A percentile compares a stretch with the other conserved stretches of the same genome.
Conservation (phyloP, 2,797 vertebrate genomes). For the Gambelia wislizenii region DNA sequence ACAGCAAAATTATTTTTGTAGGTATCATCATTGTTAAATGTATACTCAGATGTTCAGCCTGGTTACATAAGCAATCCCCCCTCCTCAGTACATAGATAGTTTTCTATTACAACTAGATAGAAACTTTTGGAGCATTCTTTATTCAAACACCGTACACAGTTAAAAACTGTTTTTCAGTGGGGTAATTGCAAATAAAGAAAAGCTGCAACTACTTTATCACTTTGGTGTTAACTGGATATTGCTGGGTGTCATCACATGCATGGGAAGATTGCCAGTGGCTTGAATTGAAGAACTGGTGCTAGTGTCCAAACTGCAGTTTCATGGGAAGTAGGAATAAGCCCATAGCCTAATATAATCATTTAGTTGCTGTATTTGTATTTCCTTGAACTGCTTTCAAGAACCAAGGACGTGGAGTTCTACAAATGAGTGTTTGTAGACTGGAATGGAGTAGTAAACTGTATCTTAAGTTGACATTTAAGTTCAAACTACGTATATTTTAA, state of each 20-base stretch:
- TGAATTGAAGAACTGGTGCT: neutral
- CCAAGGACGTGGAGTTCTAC: neutral
- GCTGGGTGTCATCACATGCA: neutral
- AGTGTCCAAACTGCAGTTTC: neutral
- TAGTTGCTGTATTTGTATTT: neutral
- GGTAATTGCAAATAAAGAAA: neutral
- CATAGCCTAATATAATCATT: neutral
- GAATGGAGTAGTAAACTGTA: neutral
- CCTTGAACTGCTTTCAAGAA: neutral
- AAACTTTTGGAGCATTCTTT: neutral
- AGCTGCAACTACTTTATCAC: neutral
- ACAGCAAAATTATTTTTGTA: constrained; percentile 22
- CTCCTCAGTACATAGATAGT: neutral
- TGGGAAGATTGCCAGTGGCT: neutral
- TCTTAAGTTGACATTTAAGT: neutral
- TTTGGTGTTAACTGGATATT: neutral
- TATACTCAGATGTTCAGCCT: neutral
- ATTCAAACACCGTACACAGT: neutral
- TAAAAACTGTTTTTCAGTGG: neutral
- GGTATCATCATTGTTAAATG: constrained; percentile 22
- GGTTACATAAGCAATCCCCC: constrained; percentile 8
- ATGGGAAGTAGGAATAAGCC: neutral
- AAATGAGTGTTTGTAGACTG: too few relatives aligned
- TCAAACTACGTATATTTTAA: neutral
- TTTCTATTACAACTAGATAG: constrained; percentile 27